Evolutionary conservation across 2,888 invertebrate genomes (phyloP).

Genomic region (Oscheius sp.): DNA sequence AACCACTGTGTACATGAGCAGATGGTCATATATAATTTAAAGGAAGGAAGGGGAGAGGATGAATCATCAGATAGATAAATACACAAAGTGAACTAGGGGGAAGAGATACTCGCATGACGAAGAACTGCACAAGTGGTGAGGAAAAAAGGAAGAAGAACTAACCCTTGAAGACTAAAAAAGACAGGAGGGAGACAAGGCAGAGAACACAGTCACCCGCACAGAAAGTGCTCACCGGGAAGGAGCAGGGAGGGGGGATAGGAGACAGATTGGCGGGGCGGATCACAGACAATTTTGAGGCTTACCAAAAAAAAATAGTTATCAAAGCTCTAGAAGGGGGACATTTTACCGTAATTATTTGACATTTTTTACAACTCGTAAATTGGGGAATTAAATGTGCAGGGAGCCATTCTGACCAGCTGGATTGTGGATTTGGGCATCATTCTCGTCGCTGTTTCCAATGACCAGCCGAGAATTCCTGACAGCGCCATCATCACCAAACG

Average conservation of each 20-base stretch:
- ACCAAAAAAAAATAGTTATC: neutral
- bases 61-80: neutral
- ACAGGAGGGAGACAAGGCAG: neutral
- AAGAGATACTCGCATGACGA: slow-evolving; percentile 20
- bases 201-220: neutral
- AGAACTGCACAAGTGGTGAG: slow-evolving; percentile 24
- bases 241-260: neutral
- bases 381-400: slow-evolving; percentile 2
- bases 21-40: neutral
- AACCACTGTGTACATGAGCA: slow-evolving; percentile 37
- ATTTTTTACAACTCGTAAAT: neutral
- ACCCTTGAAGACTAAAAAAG: neutral
- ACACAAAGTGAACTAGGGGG: no score
- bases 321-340: slow-evolving; percentile 20
- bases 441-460: slow-evolving; percentile 17
- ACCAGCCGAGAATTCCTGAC: slow-evolving; percentile 17
- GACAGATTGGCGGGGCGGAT: neutral
- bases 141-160: neutral
- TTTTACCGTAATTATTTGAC: no score
- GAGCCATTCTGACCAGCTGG: slow-evolving; percentile 3
- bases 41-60: neutral
- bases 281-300: slow-evolving; percentile 20
- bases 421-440: slow-evolving; percentile 23
- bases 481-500: slow-evolving; percentile 29
- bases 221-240: slow-evolving; percentile 13